Evolutionary conservation across 2,888 invertebrate genomes (phyloP), one percentile per base, ranked within the genome.

Genomic region (Drosophila neonasuta): DNA sequence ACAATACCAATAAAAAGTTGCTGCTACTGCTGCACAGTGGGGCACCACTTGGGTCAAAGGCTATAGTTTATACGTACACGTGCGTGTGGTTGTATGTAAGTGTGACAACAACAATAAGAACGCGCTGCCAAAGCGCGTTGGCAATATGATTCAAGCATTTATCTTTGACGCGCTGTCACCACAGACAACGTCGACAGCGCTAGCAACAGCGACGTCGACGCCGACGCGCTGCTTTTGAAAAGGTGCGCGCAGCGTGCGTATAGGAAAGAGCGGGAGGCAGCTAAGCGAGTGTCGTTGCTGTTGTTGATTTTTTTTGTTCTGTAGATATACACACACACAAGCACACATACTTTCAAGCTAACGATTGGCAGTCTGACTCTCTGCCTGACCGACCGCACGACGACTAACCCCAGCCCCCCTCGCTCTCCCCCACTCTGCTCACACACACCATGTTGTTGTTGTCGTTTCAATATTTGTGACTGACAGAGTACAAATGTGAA

Each of bases 401-500:
- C 36, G 9, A 48, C 5, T 11, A 41, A 39, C 44, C 11, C 54
- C 45, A 15, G 17, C 46, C 29, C 7, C 24, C 3, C 41, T 36
- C 15, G 24, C 15, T 29, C n/a, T 11, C 1, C 24, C 6, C 1
- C 24, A 20, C 10, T 24, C 20, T 39, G 15, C 8, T 4, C 8
- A 13, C 45, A 7, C 39, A 11, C 48, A 20, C 29, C 24, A 5
- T 36, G 36, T 36, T 36, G 36, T 36, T 36, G 15, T 17, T 42
- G 64, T 67, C 77, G 57, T 60, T 74, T 79, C 79, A 80, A 80
- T 80, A 83, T 80, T 80, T 83, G 74, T 83, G 81, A 81, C 79
- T 80, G 80, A 83, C 80, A 74, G 78, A 62, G 81, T 79, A 80
- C 81, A 83, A 83, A 81, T 81, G 80, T 83, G 84, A 81, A 83